Evolutionary conservation across 1,140 invertebrate genomes (phyloP), one percentile per base, ranked within the genome.

Genomic region (Zaprionus davidi): DNA sequence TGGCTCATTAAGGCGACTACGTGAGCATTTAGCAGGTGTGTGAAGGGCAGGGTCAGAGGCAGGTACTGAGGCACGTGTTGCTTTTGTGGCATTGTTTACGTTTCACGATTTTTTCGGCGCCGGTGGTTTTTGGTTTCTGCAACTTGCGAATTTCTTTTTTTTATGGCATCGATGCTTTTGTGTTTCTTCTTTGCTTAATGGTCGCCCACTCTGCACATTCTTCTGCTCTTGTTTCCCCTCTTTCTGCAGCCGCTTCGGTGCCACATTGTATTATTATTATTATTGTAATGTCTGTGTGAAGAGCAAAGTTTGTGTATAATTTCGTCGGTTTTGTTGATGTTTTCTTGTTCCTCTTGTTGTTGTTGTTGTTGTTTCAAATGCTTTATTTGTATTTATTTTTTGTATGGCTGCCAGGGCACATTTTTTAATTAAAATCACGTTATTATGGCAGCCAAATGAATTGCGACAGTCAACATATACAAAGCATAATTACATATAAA

Each of bases 71-170:
- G 76, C 78, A 74, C 78, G 78, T 81, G 78, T 81, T 81, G 78
- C 76, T 78, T 71, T 78, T 78, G 71, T 75, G 71, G 76, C 58
- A 75, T 81, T 78, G 78, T 81, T 81, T 71, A 81, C 76, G 62
- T 79, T 78, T 46, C 41, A 46, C 6, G 41, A 13, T 38, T 38
- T 38, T 24, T 57, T 22, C 15, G 70, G 41, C 7, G 41, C 3
- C 2, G 58, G 51, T 28, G 58, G 36, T 46, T 66, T 65, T 71
- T 59, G 64, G 53, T 67, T 57, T 59, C 44, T 56, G 5, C 34
- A 64, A 63, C 24, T 41, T 63, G 41, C 20, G 26, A 55, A 57
- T 59, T 70, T 36, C 22, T 62, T 70, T 22, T 20, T 66, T 66
- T 66, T 53, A 38, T 60, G 62, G 59, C 71, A 58, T 74, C 22